These are phyloP conservation scores for Hemiscyllium ocellatum DNA, from an alignment of 2,113 vertebrate genomes.

Conservation along the genomic window DNA sequence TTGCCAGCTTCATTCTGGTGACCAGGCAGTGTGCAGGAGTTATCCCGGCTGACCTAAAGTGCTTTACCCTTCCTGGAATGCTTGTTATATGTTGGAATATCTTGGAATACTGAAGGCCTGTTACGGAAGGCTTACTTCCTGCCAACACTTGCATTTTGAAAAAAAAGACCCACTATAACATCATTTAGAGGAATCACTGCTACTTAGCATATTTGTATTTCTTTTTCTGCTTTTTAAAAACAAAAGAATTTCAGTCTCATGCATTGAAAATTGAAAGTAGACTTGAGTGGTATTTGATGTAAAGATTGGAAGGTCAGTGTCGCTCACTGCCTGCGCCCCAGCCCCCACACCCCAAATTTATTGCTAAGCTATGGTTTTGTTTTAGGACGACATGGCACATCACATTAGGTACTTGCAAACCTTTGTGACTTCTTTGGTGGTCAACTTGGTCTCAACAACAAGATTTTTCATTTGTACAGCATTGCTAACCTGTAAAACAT, in stretches of 20 bases:
- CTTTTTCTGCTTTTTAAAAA: neutral
- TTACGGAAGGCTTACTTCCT: neutral
- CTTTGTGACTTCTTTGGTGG: neutral
- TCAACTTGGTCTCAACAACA: neutral
- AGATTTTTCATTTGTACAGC: neutral
- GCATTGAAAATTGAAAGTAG: neutral
- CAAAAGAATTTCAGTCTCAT: neutral
- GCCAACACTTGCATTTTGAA: neutral
- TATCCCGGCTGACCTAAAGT: neutral
- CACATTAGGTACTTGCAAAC: neutral
- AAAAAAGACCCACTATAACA: no score
- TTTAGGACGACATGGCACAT: neutral
- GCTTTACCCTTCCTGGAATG: neutral
- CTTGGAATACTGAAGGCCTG: neutral
- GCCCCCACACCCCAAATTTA: neutral
- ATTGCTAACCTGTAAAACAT: neutral
- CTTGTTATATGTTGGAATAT: neutral
- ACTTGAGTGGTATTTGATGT: neutral
- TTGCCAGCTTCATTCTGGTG: neutral
- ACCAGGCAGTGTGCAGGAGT: neutral
- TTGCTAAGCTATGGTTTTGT: neutral
- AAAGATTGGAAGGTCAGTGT: neutral
- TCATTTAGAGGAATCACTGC: neutral
- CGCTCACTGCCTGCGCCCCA: neutral
- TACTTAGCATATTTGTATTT: neutral